phyloP scores from a whole-genome alignment of 2,888 invertebrate species.

The Andricus curvator region DNA sequence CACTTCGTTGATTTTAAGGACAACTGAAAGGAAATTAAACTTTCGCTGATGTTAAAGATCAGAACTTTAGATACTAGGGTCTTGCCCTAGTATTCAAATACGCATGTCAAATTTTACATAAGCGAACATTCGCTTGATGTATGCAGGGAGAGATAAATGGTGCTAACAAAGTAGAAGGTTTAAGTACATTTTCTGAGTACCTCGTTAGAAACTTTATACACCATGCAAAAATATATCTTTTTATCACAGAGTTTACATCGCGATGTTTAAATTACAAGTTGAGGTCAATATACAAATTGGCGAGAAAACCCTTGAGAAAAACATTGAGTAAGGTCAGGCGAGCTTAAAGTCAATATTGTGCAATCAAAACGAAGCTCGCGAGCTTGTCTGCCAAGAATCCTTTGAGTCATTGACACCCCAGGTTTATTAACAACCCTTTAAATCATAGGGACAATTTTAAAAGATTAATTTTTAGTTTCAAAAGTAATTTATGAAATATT shows the following conservation, averaged over 20 bases:
- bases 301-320: conserved; percentile 13
- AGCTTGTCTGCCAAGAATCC: conserved; percentile 19
- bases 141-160: not conserved
- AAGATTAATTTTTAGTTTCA: not conserved
- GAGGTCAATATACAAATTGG: conserved; percentile 30
- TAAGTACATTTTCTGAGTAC: not conserved
- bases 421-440: not conserved
- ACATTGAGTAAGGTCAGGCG: conserved; percentile 26
- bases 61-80: not conserved
- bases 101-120: not conserved
- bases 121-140: not conserved
- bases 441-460: not conserved
- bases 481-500: too few relatives aligned
- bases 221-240: not conserved
- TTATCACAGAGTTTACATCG: conserved; percentile 17
- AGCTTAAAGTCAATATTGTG: conserved; percentile 32
- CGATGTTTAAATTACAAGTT: conserved; percentile 3
- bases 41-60: not conserved
- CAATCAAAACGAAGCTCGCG: conserved; percentile 18
- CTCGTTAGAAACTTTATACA: not conserved
- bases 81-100: not conserved
- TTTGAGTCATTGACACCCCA: conserved; percentile 5
- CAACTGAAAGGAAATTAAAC: not conserved
- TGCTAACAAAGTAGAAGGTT: not conserved
- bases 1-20: not conserved